These are phyloP conservation scores for Vannuccia rotundouncinata DNA, from an alignment of 2,888 invertebrate genomes.

Conservation along the genomic window DNA sequence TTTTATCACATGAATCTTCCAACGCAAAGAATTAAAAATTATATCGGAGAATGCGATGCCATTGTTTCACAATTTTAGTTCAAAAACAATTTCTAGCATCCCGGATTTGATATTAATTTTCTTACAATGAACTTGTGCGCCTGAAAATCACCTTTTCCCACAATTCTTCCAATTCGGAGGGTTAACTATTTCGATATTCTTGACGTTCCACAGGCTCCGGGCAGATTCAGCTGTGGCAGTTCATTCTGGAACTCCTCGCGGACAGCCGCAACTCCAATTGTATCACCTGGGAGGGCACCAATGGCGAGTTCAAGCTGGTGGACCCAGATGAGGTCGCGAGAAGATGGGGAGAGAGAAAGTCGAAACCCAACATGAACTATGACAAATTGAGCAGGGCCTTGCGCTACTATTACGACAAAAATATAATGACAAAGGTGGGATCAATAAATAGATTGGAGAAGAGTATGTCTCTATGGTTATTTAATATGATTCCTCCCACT, in stretches of 20 bases:
- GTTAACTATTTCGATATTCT: no score
- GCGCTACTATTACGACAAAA: conserved; percentile 56
- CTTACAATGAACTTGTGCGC: no score
- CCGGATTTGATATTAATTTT: no score
- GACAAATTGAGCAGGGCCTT: conserved; percentile 52
- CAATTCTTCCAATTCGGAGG: no score
- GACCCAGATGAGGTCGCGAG: conserved; percentile 51
- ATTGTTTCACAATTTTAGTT: no score
- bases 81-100: no score
- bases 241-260: conserved; percentile 85
- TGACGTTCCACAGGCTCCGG: conserved; percentile 66
- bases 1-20: no score
- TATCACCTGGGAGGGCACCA: conserved; percentile 48
- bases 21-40: no score
- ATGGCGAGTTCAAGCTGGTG: conserved; percentile 50
- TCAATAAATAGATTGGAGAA: no score
- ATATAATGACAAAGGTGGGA: conserved; percentile 50
- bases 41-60: no score
- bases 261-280: conserved; percentile 66
- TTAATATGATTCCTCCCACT: neutral
- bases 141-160: no score
- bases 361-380: conserved; percentile 53
- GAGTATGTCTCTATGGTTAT: neutral
- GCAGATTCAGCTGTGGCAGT: conserved; percentile 98
- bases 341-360: conserved; percentile 49